A percentile compares a stretch with the other conserved stretches of the same genome.
These are phyloP conservation scores for Rhingia campestris DNA, from an alignment of 2,888 invertebrate species.

Conservation along the genomic window DNA sequence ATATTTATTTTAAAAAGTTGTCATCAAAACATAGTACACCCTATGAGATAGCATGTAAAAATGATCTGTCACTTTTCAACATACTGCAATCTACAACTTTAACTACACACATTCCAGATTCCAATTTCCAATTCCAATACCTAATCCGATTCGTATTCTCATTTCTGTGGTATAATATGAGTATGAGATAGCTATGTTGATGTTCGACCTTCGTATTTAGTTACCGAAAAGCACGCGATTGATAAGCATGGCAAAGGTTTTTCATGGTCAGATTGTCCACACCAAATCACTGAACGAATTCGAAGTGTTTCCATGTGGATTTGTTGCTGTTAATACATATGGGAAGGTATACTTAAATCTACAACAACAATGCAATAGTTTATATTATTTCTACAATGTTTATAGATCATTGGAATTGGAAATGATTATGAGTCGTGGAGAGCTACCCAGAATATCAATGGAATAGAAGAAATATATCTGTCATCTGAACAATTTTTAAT, in stretches of 20 bases:
- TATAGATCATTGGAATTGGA: conserved; percentile 83
- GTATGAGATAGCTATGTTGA: background rate
- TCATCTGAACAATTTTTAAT: conserved; percentile 87
- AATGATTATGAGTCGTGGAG: conserved; percentile 78
- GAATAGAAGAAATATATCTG: conserved; percentile 76
- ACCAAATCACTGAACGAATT: conserved; percentile 81
- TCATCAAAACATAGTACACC: too few relatives aligned
- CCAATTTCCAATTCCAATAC: too few relatives aligned
- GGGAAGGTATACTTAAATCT: conserved; percentile 84
- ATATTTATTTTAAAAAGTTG: too few relatives aligned
- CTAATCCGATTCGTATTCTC: too few relatives aligned
- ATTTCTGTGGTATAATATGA: too few relatives aligned
- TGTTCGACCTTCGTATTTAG: too few relatives aligned
- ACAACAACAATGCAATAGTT: background rate
- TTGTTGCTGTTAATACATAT: conserved; percentile 84
- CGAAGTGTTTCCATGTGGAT: conserved; percentile 84
- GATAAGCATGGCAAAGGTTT: conserved; percentile 78
- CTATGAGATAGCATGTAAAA: too few relatives aligned
- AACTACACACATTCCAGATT: too few relatives aligned
- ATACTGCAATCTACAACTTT: too few relatives aligned
- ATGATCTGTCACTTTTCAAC: too few relatives aligned
- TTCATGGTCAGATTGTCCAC: conserved; percentile 82
- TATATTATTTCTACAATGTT: conserved; percentile 1
- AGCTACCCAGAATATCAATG: conserved; percentile 11
- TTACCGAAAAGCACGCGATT: background rate